Percentiles rank a stretch among this genome's conserved stretches.
phyloP scores from a whole-genome alignment of 2,797 vertebrate genomes.

The Champsocephalus esox region DNA sequence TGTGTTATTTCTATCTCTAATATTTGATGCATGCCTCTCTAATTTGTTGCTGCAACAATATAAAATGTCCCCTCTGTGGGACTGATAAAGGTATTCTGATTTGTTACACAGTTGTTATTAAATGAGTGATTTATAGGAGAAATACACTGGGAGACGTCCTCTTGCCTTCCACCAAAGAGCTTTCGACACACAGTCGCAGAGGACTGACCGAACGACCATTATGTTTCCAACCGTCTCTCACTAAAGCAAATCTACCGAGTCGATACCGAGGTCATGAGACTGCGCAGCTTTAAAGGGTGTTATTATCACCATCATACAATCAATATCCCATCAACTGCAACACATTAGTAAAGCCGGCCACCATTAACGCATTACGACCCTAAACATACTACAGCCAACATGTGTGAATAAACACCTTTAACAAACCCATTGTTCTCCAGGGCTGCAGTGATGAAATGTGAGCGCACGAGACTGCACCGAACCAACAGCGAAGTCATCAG shows the following conservation, averaged over 20 bases:
- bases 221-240: constrained; percentile 29
- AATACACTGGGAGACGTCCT: constrained; percentile 11
- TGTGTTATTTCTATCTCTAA: no score
- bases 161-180: constrained; percentile 38
- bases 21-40: no score
- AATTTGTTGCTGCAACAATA: no score
- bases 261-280: constrained; percentile 45
- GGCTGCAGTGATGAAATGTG: constrained; percentile 25
- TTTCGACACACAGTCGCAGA: constrained; percentile 61
- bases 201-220: constrained; percentile 23
- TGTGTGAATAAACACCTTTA: constrained; percentile 1
- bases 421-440: constrained; percentile 3
- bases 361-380: background rate
- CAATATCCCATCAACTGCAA: background rate
- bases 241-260: constrained; percentile 40
- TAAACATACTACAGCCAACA: no score
- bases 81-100: background rate
- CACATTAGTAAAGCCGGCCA: background rate
- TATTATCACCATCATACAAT: background rate
- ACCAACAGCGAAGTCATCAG: constrained; percentile 23
- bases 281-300: background rate
- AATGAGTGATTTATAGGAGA: constrained; percentile 24
- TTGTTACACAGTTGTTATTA: constrained; percentile 16
- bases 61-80: no score
- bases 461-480: constrained; percentile 15